phyloP scores from a whole-genome alignment of 2,113 vertebrate genomes.

The Campylomormyrus numenius region DNA sequence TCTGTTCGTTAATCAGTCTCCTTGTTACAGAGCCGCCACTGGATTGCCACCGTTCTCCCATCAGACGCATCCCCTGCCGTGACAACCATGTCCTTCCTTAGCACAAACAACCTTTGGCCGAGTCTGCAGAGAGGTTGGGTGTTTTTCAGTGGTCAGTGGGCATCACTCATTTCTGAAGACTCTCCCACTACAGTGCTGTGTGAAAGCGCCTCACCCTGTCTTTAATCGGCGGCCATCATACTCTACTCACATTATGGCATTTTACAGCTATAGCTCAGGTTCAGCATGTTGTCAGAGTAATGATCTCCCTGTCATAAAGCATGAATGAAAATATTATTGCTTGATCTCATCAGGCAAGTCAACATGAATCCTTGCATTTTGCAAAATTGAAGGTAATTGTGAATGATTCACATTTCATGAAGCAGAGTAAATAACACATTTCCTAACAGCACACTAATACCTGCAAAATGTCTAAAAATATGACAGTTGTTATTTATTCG shows the following conservation, averaged over 20 bases:
- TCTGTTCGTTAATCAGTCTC: too few species aligned
- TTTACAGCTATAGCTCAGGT: not conserved
- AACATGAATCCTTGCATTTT: not conserved
- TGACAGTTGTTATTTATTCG: not conserved
- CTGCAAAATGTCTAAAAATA: not conserved
- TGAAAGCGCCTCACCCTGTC: not conserved
- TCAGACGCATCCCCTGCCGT: too few species aligned
- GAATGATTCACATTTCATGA: not conserved
- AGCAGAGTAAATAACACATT: not conserved
- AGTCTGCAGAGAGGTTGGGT: not conserved
- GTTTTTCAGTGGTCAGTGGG: not conserved
- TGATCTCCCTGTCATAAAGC: not conserved
- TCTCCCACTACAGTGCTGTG: not conserved
- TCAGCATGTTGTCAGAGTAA: not conserved
- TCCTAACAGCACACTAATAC: not conserved
- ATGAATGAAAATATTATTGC: not conserved
- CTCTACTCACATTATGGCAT: not conserved
- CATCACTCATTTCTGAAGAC: not conserved
- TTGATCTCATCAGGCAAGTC: not conserved
- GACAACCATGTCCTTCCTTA: not conserved
- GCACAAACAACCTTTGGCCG: not conserved
- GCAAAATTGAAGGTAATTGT: not conserved
- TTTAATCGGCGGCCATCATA: not conserved
- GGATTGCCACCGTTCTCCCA: too few species aligned
- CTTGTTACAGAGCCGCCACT: too few species aligned